These are phyloP conservation scores for Maccullochella peelii DNA, from an alignment of 2,113 vertebrate species.

Conservation along the genomic window DNA sequence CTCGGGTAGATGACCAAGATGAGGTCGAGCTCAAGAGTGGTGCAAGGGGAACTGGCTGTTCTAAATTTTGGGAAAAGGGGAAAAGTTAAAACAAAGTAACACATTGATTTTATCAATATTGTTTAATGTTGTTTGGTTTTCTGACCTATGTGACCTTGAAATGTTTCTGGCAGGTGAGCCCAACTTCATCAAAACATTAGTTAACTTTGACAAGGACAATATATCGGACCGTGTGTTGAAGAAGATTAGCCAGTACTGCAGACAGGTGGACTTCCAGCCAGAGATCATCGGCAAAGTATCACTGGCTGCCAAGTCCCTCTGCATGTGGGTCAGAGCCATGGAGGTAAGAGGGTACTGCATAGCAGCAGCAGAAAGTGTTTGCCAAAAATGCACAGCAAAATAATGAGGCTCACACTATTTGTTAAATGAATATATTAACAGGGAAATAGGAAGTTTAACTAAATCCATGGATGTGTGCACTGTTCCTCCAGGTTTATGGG, in stretches of 20 bases:
- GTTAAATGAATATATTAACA: neutral
- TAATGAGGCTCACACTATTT: neutral
- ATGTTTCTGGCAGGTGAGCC: slow-evolving; percentile 84
- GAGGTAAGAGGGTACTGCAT: slow-evolving; percentile 81
- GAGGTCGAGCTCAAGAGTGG: neutral
- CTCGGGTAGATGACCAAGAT: neutral
- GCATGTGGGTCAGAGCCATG: slow-evolving; percentile 95
- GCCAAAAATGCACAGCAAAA: neutral
- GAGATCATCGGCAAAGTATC: slow-evolving; percentile 91
- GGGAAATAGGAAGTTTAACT: neutral
- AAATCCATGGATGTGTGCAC: neutral
- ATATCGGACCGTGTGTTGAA: slow-evolving; percentile 91
- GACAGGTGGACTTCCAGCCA: slow-evolving; percentile 88
- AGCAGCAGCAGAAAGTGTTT: neutral
- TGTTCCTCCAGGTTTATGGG: slow-evolving; percentile 86
- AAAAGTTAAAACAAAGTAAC: too few species aligned
- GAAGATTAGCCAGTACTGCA: slow-evolving; percentile 89
- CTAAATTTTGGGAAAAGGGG: neutral
- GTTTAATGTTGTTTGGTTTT: neutral
- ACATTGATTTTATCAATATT: too few species aligned
- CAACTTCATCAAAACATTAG: slow-evolving; percentile 92
- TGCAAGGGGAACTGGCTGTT: neutral
- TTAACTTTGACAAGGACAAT: slow-evolving; percentile 92
- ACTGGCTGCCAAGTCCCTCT: slow-evolving; percentile 90
- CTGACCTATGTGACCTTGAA: neutral